Evolutionary conservation across 2,113 vertebrate genomes (phyloP).

Genomic region (Cyphomyrus discorhynchus): DNA sequence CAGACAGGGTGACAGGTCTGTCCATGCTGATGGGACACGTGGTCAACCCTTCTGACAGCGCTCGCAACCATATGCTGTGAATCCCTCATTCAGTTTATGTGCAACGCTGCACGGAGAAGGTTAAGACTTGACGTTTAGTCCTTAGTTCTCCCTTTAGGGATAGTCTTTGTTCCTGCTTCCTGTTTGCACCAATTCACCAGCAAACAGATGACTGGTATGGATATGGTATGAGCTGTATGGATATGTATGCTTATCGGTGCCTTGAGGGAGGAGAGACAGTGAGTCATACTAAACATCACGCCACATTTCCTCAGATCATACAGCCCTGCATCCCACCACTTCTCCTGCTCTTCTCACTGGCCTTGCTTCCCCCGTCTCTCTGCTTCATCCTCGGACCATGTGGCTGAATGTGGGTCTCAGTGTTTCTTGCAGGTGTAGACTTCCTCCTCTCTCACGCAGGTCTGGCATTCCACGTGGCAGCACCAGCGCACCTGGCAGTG

Average conservation of each 20-base stretch:
- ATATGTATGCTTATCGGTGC: background rate
- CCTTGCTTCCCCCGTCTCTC: background rate
- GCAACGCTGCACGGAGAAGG: background rate
- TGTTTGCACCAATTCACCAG: background rate
- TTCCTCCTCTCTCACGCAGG: conserved; percentile 86
- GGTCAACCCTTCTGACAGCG: background rate
- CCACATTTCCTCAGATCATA: background rate
- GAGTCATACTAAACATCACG: background rate
- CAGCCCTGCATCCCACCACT: background rate
- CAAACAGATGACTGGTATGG: background rate
- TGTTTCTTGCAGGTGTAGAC: conserved; percentile 92
- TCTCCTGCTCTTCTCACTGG: background rate
- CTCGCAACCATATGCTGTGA: background rate
- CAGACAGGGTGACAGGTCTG: background rate
- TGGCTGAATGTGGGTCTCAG: conserved; percentile 40
- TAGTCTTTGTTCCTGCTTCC: background rate
- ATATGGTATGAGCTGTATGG: background rate
- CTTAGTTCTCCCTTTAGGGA: background rate
- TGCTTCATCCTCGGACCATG: background rate
- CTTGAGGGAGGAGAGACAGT: background rate
- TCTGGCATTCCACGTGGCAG: conserved; percentile 96
- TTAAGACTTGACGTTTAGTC: background rate
- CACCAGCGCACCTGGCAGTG: conserved; percentile 98
- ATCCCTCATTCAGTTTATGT: background rate
- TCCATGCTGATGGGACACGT: background rate